phyloP scores from a whole-genome alignment of 1,140 invertebrate species.

The Brachystomella parvula region DNA sequence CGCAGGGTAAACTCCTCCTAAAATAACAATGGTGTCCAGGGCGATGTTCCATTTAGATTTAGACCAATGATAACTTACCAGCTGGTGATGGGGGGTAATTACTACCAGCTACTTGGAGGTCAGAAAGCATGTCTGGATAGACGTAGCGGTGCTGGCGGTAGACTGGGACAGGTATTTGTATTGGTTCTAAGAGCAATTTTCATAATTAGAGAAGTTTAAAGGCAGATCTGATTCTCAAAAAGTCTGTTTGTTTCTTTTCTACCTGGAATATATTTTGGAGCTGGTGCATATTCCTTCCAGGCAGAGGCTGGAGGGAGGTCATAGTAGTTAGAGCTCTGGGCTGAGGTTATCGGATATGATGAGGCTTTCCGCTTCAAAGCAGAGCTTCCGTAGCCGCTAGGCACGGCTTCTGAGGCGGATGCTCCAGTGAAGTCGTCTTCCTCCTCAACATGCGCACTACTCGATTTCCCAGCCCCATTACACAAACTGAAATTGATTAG shows the following conservation, averaged over 20 bases:
- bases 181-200: too few relatives aligned
- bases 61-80: too few relatives aligned
- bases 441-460: not conserved
- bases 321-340: not conserved
- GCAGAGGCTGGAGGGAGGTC: not conserved
- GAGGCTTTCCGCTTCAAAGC: not conserved
- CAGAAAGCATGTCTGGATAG: not conserved
- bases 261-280: conserved; percentile 3
- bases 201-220: too few relatives aligned
- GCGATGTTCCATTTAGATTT: too few relatives aligned
- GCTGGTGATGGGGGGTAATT: not conserved
- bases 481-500: not conserved
- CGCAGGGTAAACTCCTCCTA: too few relatives aligned
- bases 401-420: not conserved
- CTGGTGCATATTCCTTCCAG: not conserved
- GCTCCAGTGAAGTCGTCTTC: not conserved
- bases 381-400: not conserved
- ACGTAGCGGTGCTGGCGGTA: not conserved
- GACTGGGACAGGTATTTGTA: not conserved
- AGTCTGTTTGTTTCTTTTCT: too few relatives aligned
- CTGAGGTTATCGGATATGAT: not conserved
- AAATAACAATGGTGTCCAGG: too few relatives aligned
- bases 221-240: too few relatives aligned
- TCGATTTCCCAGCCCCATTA: not conserved
- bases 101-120: not conserved